phyloP scores from a whole-genome alignment of 2,888 invertebrate genomes.

The Acanthoscelides obtectus region DNA sequence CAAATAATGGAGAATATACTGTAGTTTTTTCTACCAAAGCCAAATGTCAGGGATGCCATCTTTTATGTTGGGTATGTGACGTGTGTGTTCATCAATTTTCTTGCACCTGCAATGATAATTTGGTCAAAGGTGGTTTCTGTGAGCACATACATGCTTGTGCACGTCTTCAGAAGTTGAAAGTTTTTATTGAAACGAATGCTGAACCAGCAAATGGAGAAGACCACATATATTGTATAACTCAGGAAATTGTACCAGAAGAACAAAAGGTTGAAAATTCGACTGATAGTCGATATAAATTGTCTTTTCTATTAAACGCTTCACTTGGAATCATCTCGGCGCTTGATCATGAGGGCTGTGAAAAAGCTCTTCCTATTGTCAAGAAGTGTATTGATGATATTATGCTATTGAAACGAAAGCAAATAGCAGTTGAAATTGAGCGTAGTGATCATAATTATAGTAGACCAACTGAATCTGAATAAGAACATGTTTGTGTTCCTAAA shows the following conservation, averaged over 20 bases:
- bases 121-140: neutral
- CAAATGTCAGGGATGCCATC: neutral
- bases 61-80: neutral
- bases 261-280: neutral
- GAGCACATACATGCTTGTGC: neutral
- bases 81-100: neutral
- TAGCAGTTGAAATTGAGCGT: neutral
- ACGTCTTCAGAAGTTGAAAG: neutral
- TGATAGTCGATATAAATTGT: neutral
- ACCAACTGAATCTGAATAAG: neutral
- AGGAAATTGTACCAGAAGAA: neutral
- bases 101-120: neutral
- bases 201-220: neutral
- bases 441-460: neutral
- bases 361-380: neutral
- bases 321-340: neutral
- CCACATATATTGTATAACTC: neutral
- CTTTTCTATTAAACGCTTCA: neutral
- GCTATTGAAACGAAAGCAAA: constrained; percentile 9
- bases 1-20: neutral
- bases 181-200: neutral
- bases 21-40: neutral
- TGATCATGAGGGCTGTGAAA: neutral
- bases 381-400: neutral
- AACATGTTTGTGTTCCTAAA: neutral